phyloP scores from a whole-genome alignment of 64 coral and sea anemone genomes.

The Montipora capricornis region DNA sequence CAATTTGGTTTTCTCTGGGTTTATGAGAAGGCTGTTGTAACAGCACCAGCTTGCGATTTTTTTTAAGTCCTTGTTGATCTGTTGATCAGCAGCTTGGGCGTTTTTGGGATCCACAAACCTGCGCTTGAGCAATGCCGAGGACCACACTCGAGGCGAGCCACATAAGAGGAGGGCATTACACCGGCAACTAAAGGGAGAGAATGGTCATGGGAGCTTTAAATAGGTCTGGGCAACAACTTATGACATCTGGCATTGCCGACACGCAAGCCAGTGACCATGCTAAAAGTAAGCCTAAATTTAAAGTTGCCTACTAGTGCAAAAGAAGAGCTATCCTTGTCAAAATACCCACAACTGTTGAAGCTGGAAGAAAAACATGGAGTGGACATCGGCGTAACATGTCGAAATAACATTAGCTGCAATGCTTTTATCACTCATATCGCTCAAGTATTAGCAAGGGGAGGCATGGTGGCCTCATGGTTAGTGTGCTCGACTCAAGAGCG shows the following conservation, averaged over 20 bases:
- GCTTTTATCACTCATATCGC: constrained; percentile 70
- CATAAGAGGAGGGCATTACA: constrained; percentile 53
- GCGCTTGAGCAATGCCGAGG: constrained; percentile 11
- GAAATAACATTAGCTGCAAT: constrained; percentile 70
- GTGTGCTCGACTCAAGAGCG: too few relatives aligned
- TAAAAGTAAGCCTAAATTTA: constrained; percentile 75
- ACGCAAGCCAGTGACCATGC: constrained; percentile 66
- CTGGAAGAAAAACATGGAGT: constrained; percentile 86
- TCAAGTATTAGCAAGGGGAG: constrained; percentile 46
- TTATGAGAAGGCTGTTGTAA: too few relatives aligned
- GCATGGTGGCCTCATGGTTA: too few relatives aligned
- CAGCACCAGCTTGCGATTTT: too few relatives aligned
- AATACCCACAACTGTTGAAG: constrained; percentile 70
- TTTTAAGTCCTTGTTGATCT: too few relatives aligned
- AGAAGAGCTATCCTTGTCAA: constrained; percentile 76
- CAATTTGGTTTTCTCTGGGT: too few relatives aligned
- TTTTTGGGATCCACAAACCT: constrained; percentile 26
- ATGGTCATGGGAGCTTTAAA: constrained; percentile 60
- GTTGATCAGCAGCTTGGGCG: not conserved
- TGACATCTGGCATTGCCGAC: constrained; percentile 65
- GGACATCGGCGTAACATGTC: constrained; percentile 65
- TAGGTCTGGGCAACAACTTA: constrained; percentile 51
- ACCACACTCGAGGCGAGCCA: constrained; percentile 36
- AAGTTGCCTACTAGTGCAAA: constrained; percentile 87
- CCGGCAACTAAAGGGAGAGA: constrained; percentile 61